Conservation (phyloP, 2,888 invertebrate genomes). For the Arge pagana region DNA sequence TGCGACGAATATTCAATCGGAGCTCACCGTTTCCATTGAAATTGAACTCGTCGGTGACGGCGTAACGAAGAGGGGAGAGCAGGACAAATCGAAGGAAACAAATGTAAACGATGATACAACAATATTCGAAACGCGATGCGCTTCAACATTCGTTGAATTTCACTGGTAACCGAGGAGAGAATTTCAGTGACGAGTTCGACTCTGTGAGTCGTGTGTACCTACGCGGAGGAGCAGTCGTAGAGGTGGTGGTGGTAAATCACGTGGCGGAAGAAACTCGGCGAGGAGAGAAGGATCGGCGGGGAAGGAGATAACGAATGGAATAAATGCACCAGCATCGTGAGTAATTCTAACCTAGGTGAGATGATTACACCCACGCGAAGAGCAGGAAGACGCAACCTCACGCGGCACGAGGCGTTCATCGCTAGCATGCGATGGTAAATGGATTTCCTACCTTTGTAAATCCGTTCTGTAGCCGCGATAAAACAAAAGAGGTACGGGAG, state of each 20-base stretch:
- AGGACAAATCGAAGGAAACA: no score
- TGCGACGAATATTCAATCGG: no score
- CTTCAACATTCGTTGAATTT: no score
- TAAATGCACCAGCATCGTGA: constrained; percentile 15
- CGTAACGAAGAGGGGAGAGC: no score
- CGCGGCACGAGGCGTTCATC: background rate
- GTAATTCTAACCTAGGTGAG: constrained; percentile 18
- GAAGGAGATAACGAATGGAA: background rate
- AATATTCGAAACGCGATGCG: no score
- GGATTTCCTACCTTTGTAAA: constrained; percentile 10
- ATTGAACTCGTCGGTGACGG: no score
- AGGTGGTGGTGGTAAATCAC: background rate
- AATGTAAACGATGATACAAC: background rate
- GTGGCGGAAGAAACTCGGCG: background rate
- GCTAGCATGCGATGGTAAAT: constrained; percentile 7
- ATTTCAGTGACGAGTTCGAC: no score
- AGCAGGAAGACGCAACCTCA: constrained; percentile 1
- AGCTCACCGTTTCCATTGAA: no score
- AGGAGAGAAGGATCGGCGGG: background rate
- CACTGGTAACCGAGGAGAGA: no score
- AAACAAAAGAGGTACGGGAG: constrained; percentile 14
- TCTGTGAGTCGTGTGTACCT: no score
- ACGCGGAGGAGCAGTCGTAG: background rate
- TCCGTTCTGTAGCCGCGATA: constrained; percentile 1
- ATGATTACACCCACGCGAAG: constrained; percentile 37